Conservation (phyloP, 2,797 vertebrate genomes). For the Pipistrellus pipistrellus region DNA sequence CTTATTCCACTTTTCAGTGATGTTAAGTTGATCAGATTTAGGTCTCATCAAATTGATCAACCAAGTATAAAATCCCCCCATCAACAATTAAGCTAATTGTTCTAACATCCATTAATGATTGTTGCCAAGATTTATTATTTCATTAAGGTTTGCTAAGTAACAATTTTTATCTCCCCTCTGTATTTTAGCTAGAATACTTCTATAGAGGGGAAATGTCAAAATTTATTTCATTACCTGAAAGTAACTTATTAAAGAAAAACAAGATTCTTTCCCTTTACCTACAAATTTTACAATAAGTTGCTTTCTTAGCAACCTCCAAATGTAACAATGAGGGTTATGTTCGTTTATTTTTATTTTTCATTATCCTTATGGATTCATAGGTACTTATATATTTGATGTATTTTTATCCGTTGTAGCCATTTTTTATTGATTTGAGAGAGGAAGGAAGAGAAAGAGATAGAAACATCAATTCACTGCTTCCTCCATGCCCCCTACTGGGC, state of each 20-base stretch:
- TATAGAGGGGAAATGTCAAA: not conserved
- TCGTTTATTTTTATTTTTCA: not conserved
- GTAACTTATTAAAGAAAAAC: not conserved
- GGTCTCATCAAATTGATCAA: not conserved
- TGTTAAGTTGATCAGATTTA: not conserved
- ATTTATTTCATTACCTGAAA: not conserved
- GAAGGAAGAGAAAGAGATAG: too few species aligned
- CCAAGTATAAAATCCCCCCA: not conserved
- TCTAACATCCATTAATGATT: not conserved
- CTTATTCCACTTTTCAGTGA: not conserved
- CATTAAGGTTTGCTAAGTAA: not conserved
- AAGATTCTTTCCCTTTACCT: not conserved
- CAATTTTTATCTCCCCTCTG: not conserved
- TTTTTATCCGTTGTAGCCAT: not conserved
- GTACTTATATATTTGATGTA: not conserved
- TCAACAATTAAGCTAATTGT: not conserved
- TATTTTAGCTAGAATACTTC: not conserved
- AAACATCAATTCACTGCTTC: too few species aligned
- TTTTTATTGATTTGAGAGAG: too few species aligned
- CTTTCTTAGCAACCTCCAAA: not conserved
- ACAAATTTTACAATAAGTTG: not conserved
- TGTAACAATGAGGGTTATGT: not conserved
- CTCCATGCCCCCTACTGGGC: too few species aligned
- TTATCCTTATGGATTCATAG: not conserved
- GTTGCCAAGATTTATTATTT: not conserved